Conservation (phyloP, 2,888 invertebrate genomes). For the Cyrtodaria siliqua region DNA sequence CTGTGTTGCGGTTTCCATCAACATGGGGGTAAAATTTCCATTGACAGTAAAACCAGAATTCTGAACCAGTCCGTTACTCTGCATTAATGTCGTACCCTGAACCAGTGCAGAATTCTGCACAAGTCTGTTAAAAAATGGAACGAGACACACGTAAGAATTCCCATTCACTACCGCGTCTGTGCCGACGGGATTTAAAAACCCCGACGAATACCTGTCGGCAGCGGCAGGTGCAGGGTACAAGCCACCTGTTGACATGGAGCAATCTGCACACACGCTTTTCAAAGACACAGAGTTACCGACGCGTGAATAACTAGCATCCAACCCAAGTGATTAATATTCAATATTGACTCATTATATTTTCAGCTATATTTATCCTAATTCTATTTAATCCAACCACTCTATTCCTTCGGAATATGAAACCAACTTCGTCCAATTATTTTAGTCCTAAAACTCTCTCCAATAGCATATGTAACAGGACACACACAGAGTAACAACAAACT, state of each 20-base stretch:
- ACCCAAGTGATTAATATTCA: conserved; percentile 14
- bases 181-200: conserved; percentile 51
- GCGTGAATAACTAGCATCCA: neutral
- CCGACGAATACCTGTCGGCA: conserved; percentile 53
- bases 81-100: conserved; percentile 43
- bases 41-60: conserved; percentile 45
- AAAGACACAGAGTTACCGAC: conserved; percentile 10
- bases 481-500: no score
- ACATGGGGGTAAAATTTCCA: conserved; percentile 64
- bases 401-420: no score
- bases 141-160: conserved; percentile 58
- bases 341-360: conserved; percentile 13
- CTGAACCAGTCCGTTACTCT: conserved; percentile 53
- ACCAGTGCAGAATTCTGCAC: conserved; percentile 59
- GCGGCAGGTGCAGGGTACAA: conserved; percentile 59
- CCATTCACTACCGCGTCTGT: conserved; percentile 51
- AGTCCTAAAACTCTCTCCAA: conserved; percentile 45
- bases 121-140: conserved; percentile 62
- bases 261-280: conserved; percentile 8
- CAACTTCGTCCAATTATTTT: no score
- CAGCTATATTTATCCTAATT: no score
- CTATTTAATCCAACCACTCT: conserved; percentile 15
- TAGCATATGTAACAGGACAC: neutral
- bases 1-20: conserved; percentile 73
- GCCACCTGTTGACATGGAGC: conserved; percentile 58